Conservation (phyloP, 2,113 vertebrate genomes). For the Anhinga anhinga region DNA sequence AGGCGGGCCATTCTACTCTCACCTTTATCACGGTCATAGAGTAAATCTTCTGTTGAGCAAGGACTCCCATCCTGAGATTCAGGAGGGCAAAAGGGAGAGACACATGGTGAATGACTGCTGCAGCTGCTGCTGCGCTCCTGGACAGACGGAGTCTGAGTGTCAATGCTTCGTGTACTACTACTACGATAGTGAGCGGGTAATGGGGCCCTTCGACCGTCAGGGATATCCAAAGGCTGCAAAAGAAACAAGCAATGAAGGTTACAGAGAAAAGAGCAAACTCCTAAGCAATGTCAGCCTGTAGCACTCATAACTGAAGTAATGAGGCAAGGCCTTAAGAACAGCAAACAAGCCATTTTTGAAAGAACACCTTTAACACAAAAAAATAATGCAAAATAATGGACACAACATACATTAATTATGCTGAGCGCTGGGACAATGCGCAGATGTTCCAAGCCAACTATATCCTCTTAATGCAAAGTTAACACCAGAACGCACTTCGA, state of each 20-base stretch:
- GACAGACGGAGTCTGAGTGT: slow-evolving; percentile 91
- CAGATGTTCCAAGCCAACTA: background rate
- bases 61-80: slow-evolving; percentile 93
- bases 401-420: background rate
- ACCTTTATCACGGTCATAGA: slow-evolving; percentile 95
- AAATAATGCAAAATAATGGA: background rate
- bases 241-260: slow-evolving; percentile 4
- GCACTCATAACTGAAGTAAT: background rate
- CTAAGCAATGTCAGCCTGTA: background rate
- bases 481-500: background rate
- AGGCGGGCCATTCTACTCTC: slow-evolving; percentile 48
- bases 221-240: slow-evolving; percentile 84
- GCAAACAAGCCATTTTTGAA: background rate
- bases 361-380: background rate
- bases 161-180: slow-evolving; percentile 88
- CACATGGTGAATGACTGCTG: slow-evolving; percentile 83
- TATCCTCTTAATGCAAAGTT: background rate
- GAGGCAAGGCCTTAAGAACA: background rate
- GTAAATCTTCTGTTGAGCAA: slow-evolving; percentile 87
- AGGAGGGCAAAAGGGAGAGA: slow-evolving; percentile 85
- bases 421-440: background rate
- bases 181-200: slow-evolving; percentile 87
- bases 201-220: slow-evolving; percentile 88
- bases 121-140: slow-evolving; percentile 87
- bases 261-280: background rate